These are phyloP conservation scores for Phataginus tetradactyla DNA, from an alignment of 2,797 vertebrate genomes.

Conservation along the genomic window DNA sequence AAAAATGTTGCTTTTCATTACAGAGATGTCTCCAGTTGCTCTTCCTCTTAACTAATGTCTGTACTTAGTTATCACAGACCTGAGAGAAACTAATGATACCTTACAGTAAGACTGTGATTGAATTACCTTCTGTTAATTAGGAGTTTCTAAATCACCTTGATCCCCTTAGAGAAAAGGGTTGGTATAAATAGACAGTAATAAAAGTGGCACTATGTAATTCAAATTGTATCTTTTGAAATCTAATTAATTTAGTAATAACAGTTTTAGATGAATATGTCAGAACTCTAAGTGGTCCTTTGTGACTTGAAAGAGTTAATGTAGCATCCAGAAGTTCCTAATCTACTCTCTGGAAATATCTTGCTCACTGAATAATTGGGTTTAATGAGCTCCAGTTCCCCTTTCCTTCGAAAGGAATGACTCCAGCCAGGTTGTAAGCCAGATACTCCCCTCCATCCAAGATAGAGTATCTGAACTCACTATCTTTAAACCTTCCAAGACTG, in stretches of 20 bases:
- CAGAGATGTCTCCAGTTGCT: background rate
- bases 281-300: slow-evolving; percentile 41
- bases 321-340: background rate
- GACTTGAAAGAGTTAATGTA: slow-evolving; percentile 9
- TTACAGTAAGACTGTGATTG: slow-evolving; percentile 2
- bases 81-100: slow-evolving; percentile 49
- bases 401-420: background rate
- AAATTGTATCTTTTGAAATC: slow-evolving; percentile 64
- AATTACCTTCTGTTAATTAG: slow-evolving; percentile 76
- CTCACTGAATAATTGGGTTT: background rate
- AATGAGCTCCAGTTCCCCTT: background rate
- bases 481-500: background rate
- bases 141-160: slow-evolving; percentile 70
- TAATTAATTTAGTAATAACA: slow-evolving; percentile 72
- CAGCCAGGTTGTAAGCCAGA: background rate
- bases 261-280: slow-evolving; percentile 26
- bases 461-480: background rate
- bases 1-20: background rate
- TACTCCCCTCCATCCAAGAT: background rate
- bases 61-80: slow-evolving; percentile 6
- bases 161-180: slow-evolving; percentile 68
- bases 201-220: slow-evolving; percentile 59
- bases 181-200: slow-evolving; percentile 58
- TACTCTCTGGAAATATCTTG: background rate
- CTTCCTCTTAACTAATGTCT: slow-evolving; percentile 23